Conservation (phyloP, 2,888 invertebrate species). For the Nineta flava region DNA sequence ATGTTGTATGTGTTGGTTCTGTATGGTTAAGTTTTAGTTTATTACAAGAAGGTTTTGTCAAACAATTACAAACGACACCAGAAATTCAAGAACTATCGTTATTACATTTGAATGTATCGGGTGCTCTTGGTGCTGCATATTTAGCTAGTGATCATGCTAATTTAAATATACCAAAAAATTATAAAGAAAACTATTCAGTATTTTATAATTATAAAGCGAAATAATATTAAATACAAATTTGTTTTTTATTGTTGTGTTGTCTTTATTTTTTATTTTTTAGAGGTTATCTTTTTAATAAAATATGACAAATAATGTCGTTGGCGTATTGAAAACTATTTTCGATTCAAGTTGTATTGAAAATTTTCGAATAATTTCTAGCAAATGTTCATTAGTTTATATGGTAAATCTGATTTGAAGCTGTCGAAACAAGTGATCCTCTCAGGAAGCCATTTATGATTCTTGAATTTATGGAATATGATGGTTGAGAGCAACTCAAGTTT, state of each 20-base stretch:
- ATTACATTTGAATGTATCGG: constrained; percentile 52
- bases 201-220: constrained; percentile 40
- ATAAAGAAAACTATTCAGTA: constrained; percentile 47
- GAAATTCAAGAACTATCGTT: constrained; percentile 41
- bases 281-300: no score
- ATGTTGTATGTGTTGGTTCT: constrained; percentile 81
- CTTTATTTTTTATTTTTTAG: not conserved
- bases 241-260: not conserved
- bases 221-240: constrained; percentile 6
- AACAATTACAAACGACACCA: constrained; percentile 30
- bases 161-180: constrained; percentile 50
- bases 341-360: no score
- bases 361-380: no score
- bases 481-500: no score
- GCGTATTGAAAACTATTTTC: no score
- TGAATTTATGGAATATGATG: no score
- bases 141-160: constrained; percentile 58
- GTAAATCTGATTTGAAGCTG: no score
- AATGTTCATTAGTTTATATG: no score
- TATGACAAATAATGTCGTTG: no score
- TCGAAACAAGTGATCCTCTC: no score
- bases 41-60: constrained; percentile 52
- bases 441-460: no score
- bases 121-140: constrained; percentile 76
- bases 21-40: constrained; percentile 89